Base-by-base conservation (phyloP, 1,140 invertebrate genomes). In the Apocrypta bakeri region DNA sequence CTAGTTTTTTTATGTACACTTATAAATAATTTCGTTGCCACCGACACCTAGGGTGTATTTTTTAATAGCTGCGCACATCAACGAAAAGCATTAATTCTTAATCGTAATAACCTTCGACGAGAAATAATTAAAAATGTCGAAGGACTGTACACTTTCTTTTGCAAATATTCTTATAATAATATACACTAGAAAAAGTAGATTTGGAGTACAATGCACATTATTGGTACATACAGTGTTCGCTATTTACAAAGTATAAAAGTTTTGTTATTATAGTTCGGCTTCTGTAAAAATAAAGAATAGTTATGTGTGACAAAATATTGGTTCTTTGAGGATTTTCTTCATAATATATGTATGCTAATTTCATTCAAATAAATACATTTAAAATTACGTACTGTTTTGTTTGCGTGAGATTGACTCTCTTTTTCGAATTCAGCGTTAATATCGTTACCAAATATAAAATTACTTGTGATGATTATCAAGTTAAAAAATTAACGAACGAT, bases 11-110 rank as follows among this genome's bases (percentile, higher is more conserved):
- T 79, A 82, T 85, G 33, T 83, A 85, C 81, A 85, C 81, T 76
- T 85, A 85, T 79, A 72, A 83, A 83, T 83, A 85, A 85, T 73
- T 85, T 85, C 84, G 84, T 85, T 85, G 84, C 84, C 81, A 83
- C 81, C 82, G 68, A 85, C 82, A 85, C 84, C 81, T 83, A 77
- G 40, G 78, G 77, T 85, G 81, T 81, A 68, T 80, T n/a, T 79
- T 78, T 75, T 37, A 68, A 68, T 80, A 82, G 69, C 81, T 84
- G 83, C 66, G 33, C 75, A 83, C 74, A 68, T 81, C 73, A 84
- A 79, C 56, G 29, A 83, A 83, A 79, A 83, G 82, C 82, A 63
- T 66, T 66, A 0, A 74, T 64, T 75, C n/a, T 33, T 61, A 73
- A 11, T 48, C n/a, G 3, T 69, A 68, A 64, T 69, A 37, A 56